Conservation (phyloP, 2,888 invertebrate species). For the Rhingia campestris region DNA sequence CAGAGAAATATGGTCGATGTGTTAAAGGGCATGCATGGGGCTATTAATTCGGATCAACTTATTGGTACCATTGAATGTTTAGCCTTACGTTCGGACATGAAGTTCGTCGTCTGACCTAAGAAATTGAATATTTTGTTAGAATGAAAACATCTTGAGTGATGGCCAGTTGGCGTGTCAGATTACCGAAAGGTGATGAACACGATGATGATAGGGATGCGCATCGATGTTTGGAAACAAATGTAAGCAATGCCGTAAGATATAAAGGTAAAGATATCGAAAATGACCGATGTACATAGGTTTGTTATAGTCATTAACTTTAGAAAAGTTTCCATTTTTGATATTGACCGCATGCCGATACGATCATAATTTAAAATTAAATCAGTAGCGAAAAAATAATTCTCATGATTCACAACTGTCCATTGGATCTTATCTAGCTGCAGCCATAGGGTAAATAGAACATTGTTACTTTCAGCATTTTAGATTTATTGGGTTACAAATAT, state of each 20-base stretch:
- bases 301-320: slow-evolving; percentile 10
- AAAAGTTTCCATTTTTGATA: neutral
- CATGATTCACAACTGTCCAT: neutral
- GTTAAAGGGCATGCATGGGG: slow-evolving; percentile 23
- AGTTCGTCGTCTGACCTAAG: neutral
- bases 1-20: slow-evolving; percentile 14
- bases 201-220: slow-evolving; percentile 21
- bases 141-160: slow-evolving; percentile 47
- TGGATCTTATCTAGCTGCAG: too few species aligned
- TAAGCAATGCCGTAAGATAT: slow-evolving; percentile 23
- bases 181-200: slow-evolving; percentile 56
- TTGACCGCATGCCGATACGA: neutral
- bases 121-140: slow-evolving; percentile 47
- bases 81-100: slow-evolving; percentile 34
- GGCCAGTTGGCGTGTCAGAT: slow-evolving; percentile 52
- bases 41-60: neutral
- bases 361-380: slow-evolving; percentile 6
- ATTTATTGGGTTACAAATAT: too few species aligned
- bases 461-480: too few species aligned
- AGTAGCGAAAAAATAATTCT: neutral
- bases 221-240: slow-evolving; percentile 50
- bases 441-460: too few species aligned
- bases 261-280: slow-evolving; percentile 9
- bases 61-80: slow-evolving; percentile 27
- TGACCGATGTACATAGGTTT: neutral